A percentile compares a stretch with the other conserved stretches of the same genome.
These are phyloP conservation scores for Lytechinus pictus DNA, from an alignment of 35 echinoderm and acorn worm species.

Conservation along the genomic window DNA sequence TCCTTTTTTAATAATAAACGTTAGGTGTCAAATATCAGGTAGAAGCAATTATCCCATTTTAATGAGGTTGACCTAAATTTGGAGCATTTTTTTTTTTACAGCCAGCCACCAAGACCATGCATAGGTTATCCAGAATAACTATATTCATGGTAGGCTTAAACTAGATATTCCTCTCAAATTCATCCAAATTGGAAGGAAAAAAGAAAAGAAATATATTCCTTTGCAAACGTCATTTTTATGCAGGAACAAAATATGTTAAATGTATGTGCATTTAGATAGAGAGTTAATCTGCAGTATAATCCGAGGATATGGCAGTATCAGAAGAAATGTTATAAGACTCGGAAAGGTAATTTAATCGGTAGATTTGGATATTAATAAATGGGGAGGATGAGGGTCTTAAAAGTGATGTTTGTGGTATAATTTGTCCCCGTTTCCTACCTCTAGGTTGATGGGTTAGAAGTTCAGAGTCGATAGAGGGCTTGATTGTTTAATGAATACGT, in stretches of 20 bases:
- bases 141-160: not conserved
- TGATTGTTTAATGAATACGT: too few relatives aligned
- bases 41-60: not conserved
- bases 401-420: too few relatives aligned
- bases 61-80: not conserved
- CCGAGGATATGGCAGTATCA: not conserved
- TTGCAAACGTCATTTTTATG: not conserved
- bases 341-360: not conserved
- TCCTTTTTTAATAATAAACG: not conserved
- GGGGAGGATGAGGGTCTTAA: not conserved
- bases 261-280: not conserved
- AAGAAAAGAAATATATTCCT: not conserved
- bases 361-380: not conserved
- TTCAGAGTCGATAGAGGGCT: too few relatives aligned
- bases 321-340: not conserved
- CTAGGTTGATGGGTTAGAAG: too few relatives aligned
- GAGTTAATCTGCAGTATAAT: not conserved
- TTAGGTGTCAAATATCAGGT: not conserved
- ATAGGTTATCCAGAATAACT: not conserved
- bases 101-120: not conserved
- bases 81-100: not conserved
- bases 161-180: not conserved
- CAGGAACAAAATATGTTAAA: not conserved
- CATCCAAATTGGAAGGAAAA: not conserved
- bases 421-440: too few relatives aligned